Evolutionary conservation across 2,888 invertebrate species (phyloP), one percentile per base, ranked within the genome.

Genomic region (Neria commutata): DNA sequence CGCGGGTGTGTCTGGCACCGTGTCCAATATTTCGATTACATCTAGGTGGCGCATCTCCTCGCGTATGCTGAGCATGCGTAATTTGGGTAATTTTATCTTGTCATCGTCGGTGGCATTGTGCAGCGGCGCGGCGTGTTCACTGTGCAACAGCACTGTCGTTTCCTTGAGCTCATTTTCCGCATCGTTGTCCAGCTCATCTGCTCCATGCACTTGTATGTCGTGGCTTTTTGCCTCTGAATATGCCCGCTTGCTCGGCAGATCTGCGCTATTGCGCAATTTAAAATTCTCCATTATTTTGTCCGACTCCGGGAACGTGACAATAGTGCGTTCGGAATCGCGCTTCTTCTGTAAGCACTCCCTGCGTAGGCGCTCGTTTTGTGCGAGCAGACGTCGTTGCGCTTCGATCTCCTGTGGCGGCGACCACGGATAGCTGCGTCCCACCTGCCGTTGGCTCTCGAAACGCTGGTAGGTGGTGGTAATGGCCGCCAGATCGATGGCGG

Each of bases 381-480:
- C 65, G 17, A 77, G 51, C 26, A 67, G 70, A 25, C 67, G 69
- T 48, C 66, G 69, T 52, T 73, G 71, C 1, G 62, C 55, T 26
- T 73, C 65, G 25, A 76, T 68, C 64, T 83, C 81, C n/a, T 79
- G 74, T 2, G 77, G 72, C 49, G 82, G 84, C 21, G 85, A 85
- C 92, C 92, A 92, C 1, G 91, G 91, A 77, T 91, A 89, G 72
- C 85, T 85, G 48, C 87, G 85, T 0, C 91, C 91, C 53, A 87
- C 86, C 29, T 89, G 73, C 70, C 90, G 89, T 80, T 92, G 91
- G 65, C 91, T 87, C 80, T 91, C 91, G 73, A 91, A 91, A 73
- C 91, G 85, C 79, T 91, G 89, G 72, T 89, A 92, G 23, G 86
- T 83, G 24, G 89, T 86, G 16, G 90, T 89, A 37, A 89, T 88